A percentile compares a stretch with the other conserved stretches of the same genome.
Conservation (phyloP, 2,888 invertebrate genomes). For the Oscheius onirici region DNA sequence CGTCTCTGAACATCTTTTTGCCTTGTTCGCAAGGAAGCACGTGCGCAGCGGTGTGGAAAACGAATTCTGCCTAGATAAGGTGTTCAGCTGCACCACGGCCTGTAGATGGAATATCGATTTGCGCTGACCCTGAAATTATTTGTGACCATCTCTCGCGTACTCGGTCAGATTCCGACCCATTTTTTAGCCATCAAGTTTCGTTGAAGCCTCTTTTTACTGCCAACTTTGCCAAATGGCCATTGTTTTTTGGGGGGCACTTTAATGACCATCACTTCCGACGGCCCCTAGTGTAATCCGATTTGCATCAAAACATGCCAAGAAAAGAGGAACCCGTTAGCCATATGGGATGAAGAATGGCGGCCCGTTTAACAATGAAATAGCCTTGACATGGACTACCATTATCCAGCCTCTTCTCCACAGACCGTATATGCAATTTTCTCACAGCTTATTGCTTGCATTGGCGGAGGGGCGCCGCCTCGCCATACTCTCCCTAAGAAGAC, state of each 20-base stretch:
- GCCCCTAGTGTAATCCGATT: background rate
- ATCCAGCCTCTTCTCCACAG: background rate
- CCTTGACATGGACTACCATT: conserved; percentile 9
- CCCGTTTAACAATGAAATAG: background rate
- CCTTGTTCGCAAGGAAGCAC: too few relatives aligned
- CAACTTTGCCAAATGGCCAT: conserved; percentile 10
- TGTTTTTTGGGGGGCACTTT: background rate
- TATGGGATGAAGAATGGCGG: background rate
- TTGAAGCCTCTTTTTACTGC: too few relatives aligned
- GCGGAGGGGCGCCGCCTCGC: background rate
- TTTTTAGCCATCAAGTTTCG: too few relatives aligned
- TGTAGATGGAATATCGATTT: conserved; percentile 13
- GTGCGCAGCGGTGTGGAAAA: too few relatives aligned
- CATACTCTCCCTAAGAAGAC: background rate
- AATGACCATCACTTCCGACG: conserved; percentile 14
- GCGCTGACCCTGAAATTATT: conserved; percentile 23
- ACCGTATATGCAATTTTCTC: conserved; percentile 16
- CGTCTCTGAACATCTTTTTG: too few relatives aligned
- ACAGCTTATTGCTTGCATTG: conserved; percentile 13
- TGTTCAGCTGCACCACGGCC: too few relatives aligned
- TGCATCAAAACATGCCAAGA: background rate
- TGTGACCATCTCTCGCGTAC: background rate
- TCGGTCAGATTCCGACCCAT: too few relatives aligned
- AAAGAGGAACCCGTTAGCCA: background rate
- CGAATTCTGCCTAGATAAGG: too few relatives aligned